phyloP scores from a whole-genome alignment of 2,113 vertebrate genomes.

The Plecotus auritus region DNA sequence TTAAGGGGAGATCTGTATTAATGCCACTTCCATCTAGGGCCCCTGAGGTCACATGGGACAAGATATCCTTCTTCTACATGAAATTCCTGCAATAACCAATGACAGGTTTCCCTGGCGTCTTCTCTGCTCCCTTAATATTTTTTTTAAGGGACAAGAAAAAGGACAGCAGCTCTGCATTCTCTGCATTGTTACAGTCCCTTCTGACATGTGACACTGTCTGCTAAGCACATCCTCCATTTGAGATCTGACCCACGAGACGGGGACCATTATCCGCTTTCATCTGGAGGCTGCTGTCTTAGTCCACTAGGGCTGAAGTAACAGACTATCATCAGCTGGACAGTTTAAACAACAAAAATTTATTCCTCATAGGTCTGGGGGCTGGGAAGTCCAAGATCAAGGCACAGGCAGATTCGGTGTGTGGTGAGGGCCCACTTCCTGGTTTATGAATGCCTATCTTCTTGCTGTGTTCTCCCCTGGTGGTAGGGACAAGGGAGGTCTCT shows the following conservation, averaged over 20 bases:
- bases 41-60: background rate
- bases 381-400: background rate
- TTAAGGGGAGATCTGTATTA: too few relatives aligned
- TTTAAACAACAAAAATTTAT: background rate
- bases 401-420: background rate
- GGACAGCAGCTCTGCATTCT: background rate
- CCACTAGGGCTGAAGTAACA: background rate
- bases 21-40: background rate
- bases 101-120: background rate
- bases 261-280: too few relatives aligned
- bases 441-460: background rate
- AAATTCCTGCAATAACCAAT: background rate
- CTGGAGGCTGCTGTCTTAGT: background rate
- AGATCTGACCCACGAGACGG: background rate
- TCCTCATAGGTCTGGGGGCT: background rate
- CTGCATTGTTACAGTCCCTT: background rate
- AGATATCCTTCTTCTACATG: background rate
- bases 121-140: background rate
- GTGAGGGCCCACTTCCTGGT: background rate
- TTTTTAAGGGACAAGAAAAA: background rate
- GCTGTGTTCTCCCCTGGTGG: background rate
- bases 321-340: background rate
- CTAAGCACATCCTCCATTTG: background rate
- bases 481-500: background rate
- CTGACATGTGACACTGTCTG: background rate